Conservation (phyloP, 2,797 vertebrate species). For the Cynodonichthys magdalenae region DNA sequence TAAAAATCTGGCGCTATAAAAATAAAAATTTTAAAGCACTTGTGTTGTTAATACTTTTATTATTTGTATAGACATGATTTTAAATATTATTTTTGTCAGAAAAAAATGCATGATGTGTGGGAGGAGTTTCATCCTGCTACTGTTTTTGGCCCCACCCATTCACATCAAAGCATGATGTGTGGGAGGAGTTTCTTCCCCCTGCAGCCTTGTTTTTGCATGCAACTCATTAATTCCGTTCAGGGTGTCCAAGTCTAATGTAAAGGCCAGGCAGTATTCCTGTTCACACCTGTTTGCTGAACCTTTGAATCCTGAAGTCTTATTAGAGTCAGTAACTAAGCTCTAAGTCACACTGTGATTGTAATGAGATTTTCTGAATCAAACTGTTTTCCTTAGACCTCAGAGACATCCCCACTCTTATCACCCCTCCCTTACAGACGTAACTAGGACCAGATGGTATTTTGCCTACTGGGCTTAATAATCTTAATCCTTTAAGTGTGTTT, state of each 20-base stretch:
- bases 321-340: conserved; percentile 48
- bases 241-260: conserved; percentile 23
- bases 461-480: conserved; percentile 52
- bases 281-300: conserved; percentile 33
- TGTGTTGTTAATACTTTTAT: no score
- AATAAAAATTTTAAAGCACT: no score
- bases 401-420: not conserved
- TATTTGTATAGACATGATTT: no score
- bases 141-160: not conserved
- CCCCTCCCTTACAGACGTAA: conserved; percentile 27
- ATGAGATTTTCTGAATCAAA: conserved; percentile 58
- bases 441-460: conserved; percentile 69
- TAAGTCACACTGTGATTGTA: conserved; percentile 51
- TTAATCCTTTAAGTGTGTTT: conserved; percentile 72
- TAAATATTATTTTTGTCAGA: no score
- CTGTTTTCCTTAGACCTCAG: conserved; percentile 38
- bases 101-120: no score
- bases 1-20: no score
- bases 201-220: not conserved
- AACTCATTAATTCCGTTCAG: conserved; percentile 1
- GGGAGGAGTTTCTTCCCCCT: not conserved
- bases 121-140: no score
- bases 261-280: conserved; percentile 32
- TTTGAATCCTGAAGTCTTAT: conserved; percentile 41
- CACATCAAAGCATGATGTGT: not conserved